Conservation (phyloP, 30 jellyfish, hydroid and myxozoan species). For the Turritopsis rubra region DNA sequence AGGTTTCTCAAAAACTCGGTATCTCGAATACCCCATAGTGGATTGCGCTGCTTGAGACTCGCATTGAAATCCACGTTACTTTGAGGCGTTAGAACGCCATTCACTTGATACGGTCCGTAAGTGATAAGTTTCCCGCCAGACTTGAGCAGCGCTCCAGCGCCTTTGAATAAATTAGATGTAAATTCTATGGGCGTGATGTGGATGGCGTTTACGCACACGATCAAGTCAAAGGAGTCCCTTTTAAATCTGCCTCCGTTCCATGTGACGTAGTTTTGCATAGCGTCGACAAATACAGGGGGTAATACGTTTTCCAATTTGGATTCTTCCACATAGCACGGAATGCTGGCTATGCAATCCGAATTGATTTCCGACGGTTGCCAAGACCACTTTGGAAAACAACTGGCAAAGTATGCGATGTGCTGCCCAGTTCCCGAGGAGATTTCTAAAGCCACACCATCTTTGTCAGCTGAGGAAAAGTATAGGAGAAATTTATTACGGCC, state of each 20-base stretch:
- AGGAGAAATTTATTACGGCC: background rate
- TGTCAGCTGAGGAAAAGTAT: constrained; percentile 7
- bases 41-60: constrained; percentile 18
- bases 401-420: constrained; percentile 23
- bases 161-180: constrained; percentile 3
- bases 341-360: constrained; percentile 5
- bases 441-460: constrained; percentile 23
- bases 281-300: constrained; percentile 15
- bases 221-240: constrained; percentile 15
- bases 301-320: background rate
- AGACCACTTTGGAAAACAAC: constrained; percentile 18
- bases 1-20: background rate
- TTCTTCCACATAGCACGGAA: constrained; percentile 9
- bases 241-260: background rate
- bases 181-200: constrained; percentile 22
- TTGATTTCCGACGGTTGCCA: constrained; percentile 33
- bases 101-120: constrained; percentile 26
- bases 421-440: constrained; percentile 32
- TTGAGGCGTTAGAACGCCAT: constrained; percentile 34
- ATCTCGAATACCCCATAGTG: constrained; percentile 28
- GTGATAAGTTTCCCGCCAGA: constrained; percentile 25
- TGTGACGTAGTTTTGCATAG: background rate
- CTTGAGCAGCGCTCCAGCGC: constrained; percentile 16
- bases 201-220: constrained; percentile 13
- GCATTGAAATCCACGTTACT: constrained; percentile 15